A percentile compares a stretch with the other conserved stretches of the same genome.
These are phyloP conservation scores for Colletes gigas DNA, from an alignment of 1,140 invertebrate species.

Conservation along the genomic window DNA sequence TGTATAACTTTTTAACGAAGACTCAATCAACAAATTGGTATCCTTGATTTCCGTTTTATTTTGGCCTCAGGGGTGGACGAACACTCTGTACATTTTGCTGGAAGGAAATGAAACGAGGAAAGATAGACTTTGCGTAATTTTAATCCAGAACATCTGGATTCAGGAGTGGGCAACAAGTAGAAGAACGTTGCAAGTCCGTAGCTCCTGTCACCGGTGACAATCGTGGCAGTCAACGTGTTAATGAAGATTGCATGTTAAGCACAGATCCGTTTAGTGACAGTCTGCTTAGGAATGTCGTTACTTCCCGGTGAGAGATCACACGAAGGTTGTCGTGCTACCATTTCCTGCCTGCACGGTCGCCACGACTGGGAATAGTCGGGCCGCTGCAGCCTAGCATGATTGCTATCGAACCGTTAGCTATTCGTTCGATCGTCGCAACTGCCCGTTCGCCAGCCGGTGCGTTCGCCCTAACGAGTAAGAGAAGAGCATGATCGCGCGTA, in stretches of 20 bases:
- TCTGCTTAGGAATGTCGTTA: slow-evolving; percentile 50
- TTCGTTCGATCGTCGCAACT: slow-evolving; percentile 36
- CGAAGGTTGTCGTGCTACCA: slow-evolving; percentile 58
- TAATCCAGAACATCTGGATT: no score
- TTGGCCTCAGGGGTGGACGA: no score
- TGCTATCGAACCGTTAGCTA: slow-evolving; percentile 53
- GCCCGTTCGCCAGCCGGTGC: background rate
- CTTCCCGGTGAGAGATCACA: slow-evolving; percentile 46
- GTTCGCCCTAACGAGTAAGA: slow-evolving; percentile 11
- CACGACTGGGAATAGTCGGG: slow-evolving; percentile 38
- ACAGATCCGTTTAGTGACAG: slow-evolving; percentile 52
- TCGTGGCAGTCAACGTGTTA: no score
- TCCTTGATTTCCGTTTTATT: no score
- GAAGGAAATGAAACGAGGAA: no score
- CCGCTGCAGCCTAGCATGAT: slow-evolving; percentile 42
- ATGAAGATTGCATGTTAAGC: slow-evolving; percentile 34
- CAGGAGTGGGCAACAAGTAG: no score
- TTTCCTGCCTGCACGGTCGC: slow-evolving; percentile 32
- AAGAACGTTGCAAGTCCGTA: no score
- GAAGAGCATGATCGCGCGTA: background rate
- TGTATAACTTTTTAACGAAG: no score
- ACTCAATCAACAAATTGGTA: no score
- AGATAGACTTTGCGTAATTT: no score
- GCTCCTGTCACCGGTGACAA: no score
- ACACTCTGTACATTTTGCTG: no score